Conservation (phyloP, 2,888 invertebrate genomes). For the Podabrus alpinus region DNA sequence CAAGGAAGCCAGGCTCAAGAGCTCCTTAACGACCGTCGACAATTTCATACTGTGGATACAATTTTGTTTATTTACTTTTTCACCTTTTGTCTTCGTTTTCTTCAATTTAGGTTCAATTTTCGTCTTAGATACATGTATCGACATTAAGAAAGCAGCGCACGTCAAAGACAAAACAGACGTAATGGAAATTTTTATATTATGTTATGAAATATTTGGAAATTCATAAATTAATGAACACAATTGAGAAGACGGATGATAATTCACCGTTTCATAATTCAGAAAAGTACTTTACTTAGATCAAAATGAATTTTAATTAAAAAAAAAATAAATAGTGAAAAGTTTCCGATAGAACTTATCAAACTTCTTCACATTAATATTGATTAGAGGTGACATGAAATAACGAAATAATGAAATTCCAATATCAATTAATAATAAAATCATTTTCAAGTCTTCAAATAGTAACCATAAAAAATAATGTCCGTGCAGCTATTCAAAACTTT, state of each 20-base stretch:
- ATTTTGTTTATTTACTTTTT: slow-evolving; percentile 44
- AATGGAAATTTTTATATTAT: background rate
- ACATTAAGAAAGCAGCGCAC: background rate
- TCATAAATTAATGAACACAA: background rate
- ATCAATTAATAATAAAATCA: background rate
- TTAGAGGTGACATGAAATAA: background rate
- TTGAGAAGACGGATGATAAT: background rate
- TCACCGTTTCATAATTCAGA: background rate
- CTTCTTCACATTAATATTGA: background rate
- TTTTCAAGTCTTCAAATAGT: background rate
- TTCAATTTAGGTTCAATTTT: slow-evolving; percentile 16
- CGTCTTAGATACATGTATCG: background rate
- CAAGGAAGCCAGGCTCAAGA: slow-evolving; percentile 32
- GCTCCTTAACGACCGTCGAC: slow-evolving; percentile 35
- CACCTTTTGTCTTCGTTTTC: slow-evolving; percentile 33
- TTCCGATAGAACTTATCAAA: background rate
- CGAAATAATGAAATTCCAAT: background rate
- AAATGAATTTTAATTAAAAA: background rate
- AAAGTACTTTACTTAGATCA: background rate
- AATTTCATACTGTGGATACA: slow-evolving; percentile 31
- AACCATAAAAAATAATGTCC: background rate
- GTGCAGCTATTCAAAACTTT: background rate
- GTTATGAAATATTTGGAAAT: background rate
- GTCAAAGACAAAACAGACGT: background rate
- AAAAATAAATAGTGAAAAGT: background rate